Conservation (phyloP, 2,797 vertebrate genomes). For the Acrossocheilus wenchowensis region DNA sequence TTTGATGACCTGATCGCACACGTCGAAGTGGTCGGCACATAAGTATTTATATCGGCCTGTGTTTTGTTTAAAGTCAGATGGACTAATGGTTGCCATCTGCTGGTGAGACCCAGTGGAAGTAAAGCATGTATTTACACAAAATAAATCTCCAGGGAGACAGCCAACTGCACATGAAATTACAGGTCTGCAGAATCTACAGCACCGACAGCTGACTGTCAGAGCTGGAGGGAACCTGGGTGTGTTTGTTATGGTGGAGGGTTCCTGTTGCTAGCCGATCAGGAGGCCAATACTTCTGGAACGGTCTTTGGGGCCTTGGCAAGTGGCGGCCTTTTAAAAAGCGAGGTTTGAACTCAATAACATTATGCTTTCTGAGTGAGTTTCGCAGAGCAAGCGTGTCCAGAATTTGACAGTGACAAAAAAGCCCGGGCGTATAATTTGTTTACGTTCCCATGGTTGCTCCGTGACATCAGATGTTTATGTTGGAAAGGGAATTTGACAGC, state of each 20-base stretch:
- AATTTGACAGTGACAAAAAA: slow-evolving; percentile 50
- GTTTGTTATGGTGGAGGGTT: slow-evolving; percentile 59
- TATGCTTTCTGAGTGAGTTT: slow-evolving; percentile 27
- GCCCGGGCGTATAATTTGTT: slow-evolving; percentile 47
- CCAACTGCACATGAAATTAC: slow-evolving; percentile 64
- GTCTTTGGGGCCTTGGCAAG: slow-evolving; percentile 48
- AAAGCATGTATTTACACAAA: slow-evolving; percentile 66
- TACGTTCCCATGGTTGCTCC: slow-evolving; percentile 49
- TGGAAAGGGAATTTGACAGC: slow-evolving; percentile 50
- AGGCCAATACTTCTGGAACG: slow-evolving; percentile 37
- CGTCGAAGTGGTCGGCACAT: slow-evolving; percentile 58
- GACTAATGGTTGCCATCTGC: slow-evolving; percentile 69
- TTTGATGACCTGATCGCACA: slow-evolving; percentile 61
- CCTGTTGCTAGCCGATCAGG: slow-evolving; percentile 53
- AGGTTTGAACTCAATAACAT: slow-evolving; percentile 39
- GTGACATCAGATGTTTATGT: slow-evolving; percentile 58
- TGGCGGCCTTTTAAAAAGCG: slow-evolving; percentile 32
- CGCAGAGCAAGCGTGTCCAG: slow-evolving; percentile 33
- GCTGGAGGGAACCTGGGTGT: slow-evolving; percentile 50
- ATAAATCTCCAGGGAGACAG: slow-evolving; percentile 65
- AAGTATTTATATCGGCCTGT: slow-evolving; percentile 61
- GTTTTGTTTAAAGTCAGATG: slow-evolving; percentile 66
- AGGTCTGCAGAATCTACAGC: slow-evolving; percentile 61
- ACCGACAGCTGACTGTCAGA: slow-evolving; percentile 60
- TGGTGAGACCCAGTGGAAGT: slow-evolving; percentile 64